A percentile compares a stretch with the other conserved stretches of the same genome.
Conservation (phyloP, 2,113 vertebrate species). For the Epinephelus cyanopodus region DNA sequence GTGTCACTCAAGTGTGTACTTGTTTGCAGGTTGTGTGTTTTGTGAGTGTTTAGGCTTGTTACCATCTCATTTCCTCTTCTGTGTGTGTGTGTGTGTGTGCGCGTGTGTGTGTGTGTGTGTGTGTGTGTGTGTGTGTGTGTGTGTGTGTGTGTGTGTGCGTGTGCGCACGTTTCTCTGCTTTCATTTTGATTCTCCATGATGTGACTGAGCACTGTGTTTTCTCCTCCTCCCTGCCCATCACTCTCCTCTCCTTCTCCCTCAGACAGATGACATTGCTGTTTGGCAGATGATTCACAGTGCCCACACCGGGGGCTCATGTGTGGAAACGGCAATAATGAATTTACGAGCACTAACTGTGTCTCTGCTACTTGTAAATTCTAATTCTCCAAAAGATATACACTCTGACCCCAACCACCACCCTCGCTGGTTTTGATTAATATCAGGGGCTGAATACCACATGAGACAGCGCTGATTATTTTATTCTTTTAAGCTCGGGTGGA, state of each 20-base stretch:
- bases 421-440: constrained; percentile 46
- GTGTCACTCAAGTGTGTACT: constrained; percentile 2
- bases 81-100: neutral
- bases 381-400: constrained; percentile 43
- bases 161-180: neutral
- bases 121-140: neutral
- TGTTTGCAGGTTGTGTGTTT: constrained; percentile 19
- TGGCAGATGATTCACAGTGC: constrained; percentile 38
- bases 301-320: constrained; percentile 9
- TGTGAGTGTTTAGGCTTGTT: constrained; percentile 3
- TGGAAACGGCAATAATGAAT: constrained; percentile 42
- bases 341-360: constrained; percentile 38
- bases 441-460: constrained; percentile 8
- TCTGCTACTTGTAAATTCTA: constrained; percentile 37
- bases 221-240: constrained; percentile 46
- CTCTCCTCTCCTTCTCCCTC: constrained; percentile 33
- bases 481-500: constrained; percentile 36
- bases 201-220: neutral
- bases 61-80: constrained; percentile 6
- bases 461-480: constrained; percentile 41
- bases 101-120: neutral
- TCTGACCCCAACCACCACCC: constrained; percentile 4
- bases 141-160: neutral
- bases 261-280: constrained; percentile 24
- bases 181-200: constrained; percentile 2